Conservation (phyloP, 2,888 invertebrate species). For the Drosophila putrida region DNA sequence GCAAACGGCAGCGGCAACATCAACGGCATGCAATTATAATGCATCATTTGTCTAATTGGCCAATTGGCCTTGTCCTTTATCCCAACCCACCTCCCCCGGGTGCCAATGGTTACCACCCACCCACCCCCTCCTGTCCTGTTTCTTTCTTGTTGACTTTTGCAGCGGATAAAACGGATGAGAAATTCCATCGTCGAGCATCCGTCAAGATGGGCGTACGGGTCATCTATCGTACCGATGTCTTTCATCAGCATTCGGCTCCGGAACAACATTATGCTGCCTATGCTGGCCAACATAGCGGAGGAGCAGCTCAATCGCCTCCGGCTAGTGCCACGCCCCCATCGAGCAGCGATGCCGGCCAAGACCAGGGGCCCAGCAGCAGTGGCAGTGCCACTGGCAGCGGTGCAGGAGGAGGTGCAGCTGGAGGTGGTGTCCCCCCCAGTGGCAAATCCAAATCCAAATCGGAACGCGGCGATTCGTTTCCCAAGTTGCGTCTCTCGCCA, state of each 20-base stretch:
- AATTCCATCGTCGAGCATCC: constrained; percentile 91
- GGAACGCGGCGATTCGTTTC: constrained; percentile 84
- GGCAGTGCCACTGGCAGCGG: neutral
- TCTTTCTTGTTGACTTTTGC: constrained; percentile 58
- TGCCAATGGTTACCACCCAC: neutral
- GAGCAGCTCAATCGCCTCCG: constrained; percentile 71
- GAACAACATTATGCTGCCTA: constrained; percentile 82
- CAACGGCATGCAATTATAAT: constrained; percentile 36
- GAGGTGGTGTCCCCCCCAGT: constrained; percentile 20
- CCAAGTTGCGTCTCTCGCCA: constrained; percentile 84
- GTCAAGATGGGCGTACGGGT: constrained; percentile 95
- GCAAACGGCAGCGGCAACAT: constrained; percentile 55
- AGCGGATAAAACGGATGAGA: constrained; percentile 95
- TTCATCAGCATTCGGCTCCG: constrained; percentile 68
- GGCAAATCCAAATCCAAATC: constrained; percentile 82
- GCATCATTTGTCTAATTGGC: constrained; percentile 20
- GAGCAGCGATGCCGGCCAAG: constrained; percentile 32
- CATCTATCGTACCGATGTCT: constrained; percentile 87
- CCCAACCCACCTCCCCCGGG: too few relatives aligned
- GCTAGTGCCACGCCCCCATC: constrained; percentile 61
- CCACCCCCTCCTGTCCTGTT: too few relatives aligned
- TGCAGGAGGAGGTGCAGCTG: constrained; percentile 9
- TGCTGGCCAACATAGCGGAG: constrained; percentile 43
- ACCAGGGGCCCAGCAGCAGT: constrained; percentile 11
- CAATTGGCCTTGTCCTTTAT: constrained; percentile 16